Percentiles rank a stretch among this genome's conserved stretches.
Conservation (phyloP, 2,888 invertebrate genomes). For the Octodonta nipae region DNA sequence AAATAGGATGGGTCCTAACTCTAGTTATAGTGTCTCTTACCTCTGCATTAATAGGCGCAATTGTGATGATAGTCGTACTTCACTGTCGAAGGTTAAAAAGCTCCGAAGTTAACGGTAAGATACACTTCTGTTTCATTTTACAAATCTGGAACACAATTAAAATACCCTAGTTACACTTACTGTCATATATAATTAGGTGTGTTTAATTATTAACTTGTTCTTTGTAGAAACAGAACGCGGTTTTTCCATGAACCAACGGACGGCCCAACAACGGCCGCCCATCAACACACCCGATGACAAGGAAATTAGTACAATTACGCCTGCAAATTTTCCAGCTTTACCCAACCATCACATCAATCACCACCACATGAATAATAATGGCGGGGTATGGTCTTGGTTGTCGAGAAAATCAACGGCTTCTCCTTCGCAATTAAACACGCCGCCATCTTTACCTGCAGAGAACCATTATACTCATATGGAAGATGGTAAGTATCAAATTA, state of each 20-base stretch:
- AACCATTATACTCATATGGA: constrained; percentile 64
- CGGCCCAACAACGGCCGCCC: constrained; percentile 26
- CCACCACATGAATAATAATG: constrained; percentile 16
- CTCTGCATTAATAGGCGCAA: constrained; percentile 56
- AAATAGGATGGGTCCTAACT: constrained; percentile 56
- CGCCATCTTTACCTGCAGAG: constrained; percentile 44
- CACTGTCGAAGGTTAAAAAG: constrained; percentile 46
- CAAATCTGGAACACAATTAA: neutral
- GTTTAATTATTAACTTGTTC: too few relatives aligned
- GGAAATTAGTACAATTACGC: constrained; percentile 23
- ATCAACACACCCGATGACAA: constrained; percentile 30
- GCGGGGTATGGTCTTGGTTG: constrained; percentile 34
- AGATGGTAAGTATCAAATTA: constrained; percentile 29
- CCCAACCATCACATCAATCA: too few relatives aligned
- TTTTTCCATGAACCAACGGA: constrained; percentile 18
- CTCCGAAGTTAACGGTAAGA: constrained; percentile 26
- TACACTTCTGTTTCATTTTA: constrained; percentile 8
- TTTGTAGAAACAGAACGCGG: constrained; percentile 19
- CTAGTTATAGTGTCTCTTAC: constrained; percentile 56
- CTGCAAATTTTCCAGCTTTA: constrained; percentile 18
- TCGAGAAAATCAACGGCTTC: constrained; percentile 24
- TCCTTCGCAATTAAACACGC: constrained; percentile 38
- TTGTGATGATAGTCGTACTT: constrained; percentile 56
- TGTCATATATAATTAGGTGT: too few relatives aligned
- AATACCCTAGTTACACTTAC: too few relatives aligned